Base-by-base conservation (phyloP, 2,797 vertebrate genomes). In the Notolepis coatsorum region DNA sequence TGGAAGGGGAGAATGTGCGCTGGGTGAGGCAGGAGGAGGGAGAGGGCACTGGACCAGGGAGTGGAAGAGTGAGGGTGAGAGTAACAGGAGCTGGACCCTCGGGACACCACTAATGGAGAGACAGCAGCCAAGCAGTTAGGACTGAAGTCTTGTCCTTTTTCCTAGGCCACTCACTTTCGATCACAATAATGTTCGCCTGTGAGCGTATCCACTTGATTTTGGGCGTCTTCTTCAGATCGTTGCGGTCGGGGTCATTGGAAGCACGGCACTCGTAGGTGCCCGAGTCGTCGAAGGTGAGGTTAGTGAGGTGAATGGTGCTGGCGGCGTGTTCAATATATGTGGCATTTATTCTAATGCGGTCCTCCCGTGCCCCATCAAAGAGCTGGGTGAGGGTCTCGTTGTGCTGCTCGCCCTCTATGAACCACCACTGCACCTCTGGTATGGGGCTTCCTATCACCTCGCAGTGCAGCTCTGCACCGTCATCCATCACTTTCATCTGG, bases 181-280 rank as follows among this genome's bases (percentile, higher is more conserved):
- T 91, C 87, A 97, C 95, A 90, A 97, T 92, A 91, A 99, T 70
- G 73, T 96, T 97, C 2, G 96, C 96, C 89, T 98, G 97, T 39
- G 97, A 95, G 77, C 94, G 95, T 92, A 98, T 96, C 96, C 96
- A 98, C 94, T 96, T 97, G 94, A 97, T 90, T 93, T 93, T 96
- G 71, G 96, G 97, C 8, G 81, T 93, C 88, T 92, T 96, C 90
- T 87, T 94, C 92, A 98, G 93, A 85, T 96, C 93, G 80, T 98
- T 98, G 89, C 96, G 96, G 80, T 97, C 93, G 0, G 96, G 97
- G 87, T 98, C 96, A 75, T 95, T 98, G 91, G 95, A 98, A 24
- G 97, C 97, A 0, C 96, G 93, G 90, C 97, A 98, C 88, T 98
- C 97, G 0, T 97, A 99, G 0, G 86, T 96, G 80, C 97, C 97